These are phyloP conservation scores for Hyphantria cunea DNA, from an alignment of 1,140 invertebrate genomes.

Conservation along the genomic window DNA sequence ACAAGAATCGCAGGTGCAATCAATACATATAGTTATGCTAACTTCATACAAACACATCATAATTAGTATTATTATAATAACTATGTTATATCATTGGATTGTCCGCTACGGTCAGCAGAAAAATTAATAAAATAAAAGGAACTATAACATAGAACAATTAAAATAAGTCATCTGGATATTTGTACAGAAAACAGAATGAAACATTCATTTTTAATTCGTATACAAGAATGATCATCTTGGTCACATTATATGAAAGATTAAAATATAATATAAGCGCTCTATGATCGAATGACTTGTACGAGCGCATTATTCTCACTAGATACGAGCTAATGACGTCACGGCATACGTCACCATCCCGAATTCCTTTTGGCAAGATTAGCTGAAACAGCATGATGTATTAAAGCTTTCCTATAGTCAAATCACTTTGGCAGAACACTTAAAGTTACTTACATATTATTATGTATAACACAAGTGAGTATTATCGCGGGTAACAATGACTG, in stretches of 20 bases:
- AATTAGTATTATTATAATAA: slow-evolving; percentile 29
- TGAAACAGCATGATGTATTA: not conserved
- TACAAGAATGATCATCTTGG: slow-evolving; percentile 29
- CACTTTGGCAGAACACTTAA: not conserved
- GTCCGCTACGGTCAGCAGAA: slow-evolving; percentile 6
- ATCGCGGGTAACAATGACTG: not conserved
- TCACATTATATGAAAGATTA: slow-evolving; percentile 4
- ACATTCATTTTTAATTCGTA: slow-evolving; percentile 36
- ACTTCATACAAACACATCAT: slow-evolving; percentile 31
- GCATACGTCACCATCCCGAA: slow-evolving; percentile 1
- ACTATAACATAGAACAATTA: slow-evolving; percentile 25
- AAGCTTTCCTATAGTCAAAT: not conserved
- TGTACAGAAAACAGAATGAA: slow-evolving; percentile 38
- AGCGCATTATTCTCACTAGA: slow-evolving; percentile 27
- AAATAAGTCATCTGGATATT: slow-evolving; percentile 30
- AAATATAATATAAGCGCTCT: slow-evolving; percentile 21
- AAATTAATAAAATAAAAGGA: slow-evolving; percentile 1
- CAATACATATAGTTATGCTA: slow-evolving; percentile 25
- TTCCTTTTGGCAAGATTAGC: not conserved
- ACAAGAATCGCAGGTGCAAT: slow-evolving; percentile 20
- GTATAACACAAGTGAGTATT: not conserved
- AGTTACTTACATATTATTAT: not conserved
- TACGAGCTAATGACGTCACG: slow-evolving; percentile 20
- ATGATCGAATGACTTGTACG: slow-evolving; percentile 10
- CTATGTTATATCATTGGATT: slow-evolving; percentile 27